These are phyloP conservation scores for Hanleya hanleyi DNA, from an alignment of 2,888 invertebrate genomes.

Conservation along the genomic window DNA sequence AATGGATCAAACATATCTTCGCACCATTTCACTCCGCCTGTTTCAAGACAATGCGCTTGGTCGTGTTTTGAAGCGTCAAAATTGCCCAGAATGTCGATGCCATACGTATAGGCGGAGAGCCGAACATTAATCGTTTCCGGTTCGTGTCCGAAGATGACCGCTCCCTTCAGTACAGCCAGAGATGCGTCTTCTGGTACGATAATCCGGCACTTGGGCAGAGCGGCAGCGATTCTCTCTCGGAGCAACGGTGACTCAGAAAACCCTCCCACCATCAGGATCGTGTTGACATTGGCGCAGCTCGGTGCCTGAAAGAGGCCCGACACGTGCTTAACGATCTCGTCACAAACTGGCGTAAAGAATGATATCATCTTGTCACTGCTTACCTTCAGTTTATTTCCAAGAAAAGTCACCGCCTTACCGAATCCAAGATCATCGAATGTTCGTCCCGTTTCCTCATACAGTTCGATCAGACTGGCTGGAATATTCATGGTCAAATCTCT, in stretches of 20 bases:
- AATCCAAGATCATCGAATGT: not conserved
- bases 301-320: slow-evolving; percentile 4
- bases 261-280: slow-evolving; percentile 4
- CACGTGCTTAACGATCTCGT: slow-evolving; percentile 11
- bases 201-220: slow-evolving; percentile 13
- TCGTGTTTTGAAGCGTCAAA: slow-evolving; percentile 21
- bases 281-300: not conserved
- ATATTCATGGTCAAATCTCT: slow-evolving; percentile 19
- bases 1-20: not conserved
- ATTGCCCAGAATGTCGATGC: slow-evolving; percentile 1
- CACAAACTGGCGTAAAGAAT: slow-evolving; percentile 15
- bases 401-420: not conserved
- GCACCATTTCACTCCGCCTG: not conserved
- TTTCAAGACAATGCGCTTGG: slow-evolving; percentile 10
- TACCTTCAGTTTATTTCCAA: not conserved
- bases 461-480: not conserved
- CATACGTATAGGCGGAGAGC: slow-evolving; percentile 29
- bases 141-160: not conserved
- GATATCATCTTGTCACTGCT: not conserved
- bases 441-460: too few relatives aligned
- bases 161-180: slow-evolving; percentile 19
- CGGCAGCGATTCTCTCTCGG: slow-evolving; percentile 11
- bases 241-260: slow-evolving; percentile 37
- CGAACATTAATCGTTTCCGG: slow-evolving; percentile 27
- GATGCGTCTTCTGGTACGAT: slow-evolving; percentile 30